Evolutionary conservation across 2,888 invertebrate species (phyloP), one percentile per base, ranked within the genome.

Genomic region (Notocelia uddmanniana): DNA sequence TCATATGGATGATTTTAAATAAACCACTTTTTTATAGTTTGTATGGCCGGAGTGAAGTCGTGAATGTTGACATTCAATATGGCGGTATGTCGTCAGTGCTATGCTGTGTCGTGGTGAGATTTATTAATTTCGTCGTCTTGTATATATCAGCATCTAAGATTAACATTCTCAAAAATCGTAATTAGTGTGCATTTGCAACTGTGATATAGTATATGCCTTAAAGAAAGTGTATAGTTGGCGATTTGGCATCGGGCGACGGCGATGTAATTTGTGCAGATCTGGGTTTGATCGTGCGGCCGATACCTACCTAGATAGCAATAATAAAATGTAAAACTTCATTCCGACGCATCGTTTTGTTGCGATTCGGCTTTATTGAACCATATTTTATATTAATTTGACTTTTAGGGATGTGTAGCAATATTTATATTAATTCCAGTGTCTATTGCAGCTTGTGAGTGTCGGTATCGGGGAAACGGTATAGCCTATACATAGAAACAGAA

Each of bases 41-140:
- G 82, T 83, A 86, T 83, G 89, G 86, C 83, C 84, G 82, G 85
- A 87, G 85, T 85, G 83, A 84, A 90, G 86, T 88, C 85, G 87
- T 89, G 88, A 87, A 89, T 91, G 92, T 96, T 96, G 96, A 96
- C 96, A 96, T 96, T 96, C 96, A 97, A 97, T 96, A 97, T 97
- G 97, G 97, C 97, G 97, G 97, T 97, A 96, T 97, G 97, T 97
- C 97, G 96, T 97, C 97, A 97, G 97, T 97, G 97, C 97, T 97
- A 96, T 97, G 97, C 97, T 97, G 97, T 97, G 97, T 97, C 97
- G 97, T 97, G 97, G 97, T 97, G 96, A 97, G 97, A 97, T 95
- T 94, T 92, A 86, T 83, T 89, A 85, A 89, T 86, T 91, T 86
- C 79, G 81, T 87, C 78, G 81, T 83, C 86, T 85, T 82, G 77